Evolutionary conservation across 2,113 vertebrate genomes (phyloP), one percentile per base, ranked within the genome.

Genomic region (Setophaga petechia): DNA sequence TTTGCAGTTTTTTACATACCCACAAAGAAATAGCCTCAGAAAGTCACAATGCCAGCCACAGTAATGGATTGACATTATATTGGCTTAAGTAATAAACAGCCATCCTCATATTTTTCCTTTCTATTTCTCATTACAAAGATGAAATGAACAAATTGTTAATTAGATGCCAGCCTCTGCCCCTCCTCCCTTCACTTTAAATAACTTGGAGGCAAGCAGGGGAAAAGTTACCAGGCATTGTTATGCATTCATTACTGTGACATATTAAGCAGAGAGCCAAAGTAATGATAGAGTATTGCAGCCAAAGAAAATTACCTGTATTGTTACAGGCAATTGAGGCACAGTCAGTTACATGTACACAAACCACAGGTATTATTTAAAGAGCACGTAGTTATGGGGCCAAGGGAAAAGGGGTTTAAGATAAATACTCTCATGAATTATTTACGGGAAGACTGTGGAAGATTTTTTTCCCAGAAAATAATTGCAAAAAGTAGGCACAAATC

Each of bases 301-400:
- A 84, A 91, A 93, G 68, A 94, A 96, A 96, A 96, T 95, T 89
- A 96, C 92, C 90, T 92, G 78, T 62, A 90, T 83, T 92, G 91
- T 91, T 73, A 89, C 20, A 80, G 33, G 78, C 6, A 15, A 84
- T 43, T 88, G 75, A 91, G 84, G 58, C 63, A 49, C 71, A 89
- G 86, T 51, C 88, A 63, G 79, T 82, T 85, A 74, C 68, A 41
- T 5, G 39, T 90, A 79, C 85, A 90, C 51, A 91, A 92, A 89
- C 72, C 35, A 72, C 43, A 73, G 74, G 84, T 69, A 80, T 14
- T 96, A 72, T 93, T 96, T 95, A 93, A 97, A 95, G 83, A 91
- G 35, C 58, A 93, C 90, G 58, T 57, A 76, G 92, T 93, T 89
- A 80, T 0, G 0, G 71, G 78, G 51, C 43, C 15, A 58, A 47